phyloP scores from a whole-genome alignment of 2,888 invertebrate genomes.

The Cryptophagus acutangulus region DNA sequence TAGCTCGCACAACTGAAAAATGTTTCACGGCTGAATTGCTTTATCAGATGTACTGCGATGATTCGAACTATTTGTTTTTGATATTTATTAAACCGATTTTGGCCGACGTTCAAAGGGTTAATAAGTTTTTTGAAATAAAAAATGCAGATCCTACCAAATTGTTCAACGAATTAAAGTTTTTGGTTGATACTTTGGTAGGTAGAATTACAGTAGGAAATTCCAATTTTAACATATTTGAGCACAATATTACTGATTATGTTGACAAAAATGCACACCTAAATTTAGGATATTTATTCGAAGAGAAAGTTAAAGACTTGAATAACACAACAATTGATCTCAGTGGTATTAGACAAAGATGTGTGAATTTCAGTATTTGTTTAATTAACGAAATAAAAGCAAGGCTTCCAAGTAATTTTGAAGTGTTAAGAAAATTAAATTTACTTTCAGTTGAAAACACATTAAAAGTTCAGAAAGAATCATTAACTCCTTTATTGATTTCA shows the following conservation, averaged over 20 bases:
- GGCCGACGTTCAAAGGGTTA: constrained; percentile 24
- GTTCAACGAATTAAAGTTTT: constrained; percentile 9
- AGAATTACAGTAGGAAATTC: constrained; percentile 6
- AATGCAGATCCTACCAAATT: constrained; percentile 20
- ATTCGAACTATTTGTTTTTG: constrained; percentile 27
- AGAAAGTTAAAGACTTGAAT: constrained; percentile 21
- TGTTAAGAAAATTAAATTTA: constrained; percentile 7
- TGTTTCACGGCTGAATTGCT: neutral
- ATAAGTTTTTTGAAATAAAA: constrained; percentile 23
- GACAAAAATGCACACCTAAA: no score
- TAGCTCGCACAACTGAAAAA: neutral
- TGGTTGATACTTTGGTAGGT: constrained; percentile 5
- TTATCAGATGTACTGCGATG: constrained; percentile 27
- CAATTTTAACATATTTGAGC: no score
- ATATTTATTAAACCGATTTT: constrained; percentile 27
- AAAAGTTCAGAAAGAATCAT: neutral
- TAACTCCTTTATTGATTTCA: neutral
- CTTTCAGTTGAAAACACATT: constrained; percentile 11
- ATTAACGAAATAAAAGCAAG: constrained; percentile 10
- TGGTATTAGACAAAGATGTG: constrained; percentile 8
- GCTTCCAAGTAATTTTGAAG: constrained; percentile 12
- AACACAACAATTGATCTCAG: constrained; percentile 11
- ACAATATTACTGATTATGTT: no score
- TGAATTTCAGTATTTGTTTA: constrained; percentile 7
- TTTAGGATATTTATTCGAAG: constrained; percentile 11